phyloP scores from a whole-genome alignment of 2,113 vertebrate genomes.

The Sclerurus mexicanus region DNA sequence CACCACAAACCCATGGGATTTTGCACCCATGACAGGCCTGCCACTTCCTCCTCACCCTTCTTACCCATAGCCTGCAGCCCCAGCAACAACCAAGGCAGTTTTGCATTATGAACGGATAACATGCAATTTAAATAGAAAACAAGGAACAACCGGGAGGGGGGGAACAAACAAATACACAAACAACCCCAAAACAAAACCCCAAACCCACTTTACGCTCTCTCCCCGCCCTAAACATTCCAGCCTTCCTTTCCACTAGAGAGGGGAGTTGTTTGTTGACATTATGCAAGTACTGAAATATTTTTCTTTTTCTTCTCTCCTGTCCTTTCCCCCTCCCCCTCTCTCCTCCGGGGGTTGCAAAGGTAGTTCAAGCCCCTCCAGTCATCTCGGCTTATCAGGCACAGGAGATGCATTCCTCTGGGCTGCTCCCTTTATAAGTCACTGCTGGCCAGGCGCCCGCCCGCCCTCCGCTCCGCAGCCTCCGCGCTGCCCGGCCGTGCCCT shows the following conservation, averaged over 20 bases:
- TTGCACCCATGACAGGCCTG: background rate
- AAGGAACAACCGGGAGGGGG: background rate
- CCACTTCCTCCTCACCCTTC: background rate
- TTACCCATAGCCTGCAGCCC: background rate
- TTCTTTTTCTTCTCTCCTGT: background rate
- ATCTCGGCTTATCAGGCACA: slow-evolving; percentile 59
- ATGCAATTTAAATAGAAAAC: background rate
- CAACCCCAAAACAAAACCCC: background rate
- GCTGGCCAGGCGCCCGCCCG: slow-evolving; percentile 51
- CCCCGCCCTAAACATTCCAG: slow-evolving; percentile 34
- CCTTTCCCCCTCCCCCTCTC: background rate
- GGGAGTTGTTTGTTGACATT: slow-evolving; percentile 39
- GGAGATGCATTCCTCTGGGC: slow-evolving; percentile 73
- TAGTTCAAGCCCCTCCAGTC: slow-evolving; percentile 54
- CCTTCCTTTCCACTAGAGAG: background rate
- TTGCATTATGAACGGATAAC: background rate
- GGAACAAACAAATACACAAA: background rate
- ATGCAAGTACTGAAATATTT: slow-evolving; percentile 51
- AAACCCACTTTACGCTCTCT: background rate
- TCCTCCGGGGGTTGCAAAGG: slow-evolving; percentile 29
- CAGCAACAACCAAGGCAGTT: background rate
- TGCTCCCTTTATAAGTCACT: slow-evolving; percentile 68
- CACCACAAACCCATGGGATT: background rate
- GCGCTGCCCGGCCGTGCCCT: background rate
- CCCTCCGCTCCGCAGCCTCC: background rate